Conservation (phyloP, 1,140 invertebrate species). For the Cydia strobilella region DNA sequence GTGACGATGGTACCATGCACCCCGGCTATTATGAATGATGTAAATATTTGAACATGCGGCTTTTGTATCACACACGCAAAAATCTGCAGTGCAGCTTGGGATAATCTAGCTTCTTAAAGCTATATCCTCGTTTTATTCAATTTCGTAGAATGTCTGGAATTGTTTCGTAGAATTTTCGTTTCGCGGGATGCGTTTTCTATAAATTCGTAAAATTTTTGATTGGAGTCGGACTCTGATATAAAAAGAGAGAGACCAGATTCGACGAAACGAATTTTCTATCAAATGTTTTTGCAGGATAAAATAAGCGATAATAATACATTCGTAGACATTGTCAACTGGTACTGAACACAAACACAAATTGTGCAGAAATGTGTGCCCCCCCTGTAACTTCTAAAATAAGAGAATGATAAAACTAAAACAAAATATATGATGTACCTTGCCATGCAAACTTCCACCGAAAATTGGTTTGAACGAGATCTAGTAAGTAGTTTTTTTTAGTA, state of each 20-base stretch:
- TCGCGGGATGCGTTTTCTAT: not conserved
- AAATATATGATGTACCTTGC: too few relatives aligned
- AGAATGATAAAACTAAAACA: too few relatives aligned
- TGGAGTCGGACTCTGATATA: not conserved
- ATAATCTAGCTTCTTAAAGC: not conserved
- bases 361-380: too few relatives aligned
- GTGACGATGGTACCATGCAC: not conserved
- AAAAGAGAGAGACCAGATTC: not conserved
- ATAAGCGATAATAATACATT: too few relatives aligned
- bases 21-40: conserved; percentile 12
- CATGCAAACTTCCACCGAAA: too few relatives aligned
- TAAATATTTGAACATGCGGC: not conserved
- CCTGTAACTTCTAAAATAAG: too few relatives aligned
- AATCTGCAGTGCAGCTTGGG: not conserved
- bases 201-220: not conserved
- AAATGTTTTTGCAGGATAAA: not conserved
- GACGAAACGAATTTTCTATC: not conserved
- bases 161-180: not conserved
- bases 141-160: not conserved
- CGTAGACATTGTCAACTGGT: too few relatives aligned
- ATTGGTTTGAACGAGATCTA: too few relatives aligned
- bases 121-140: not conserved
- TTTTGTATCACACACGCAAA: not conserved
- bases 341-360: too few relatives aligned
- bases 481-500: too few relatives aligned